Evolutionary conservation across 2,888 invertebrate genomes (phyloP), one percentile per base, ranked within the genome.

Genomic region (Ligdia adustata): DNA sequence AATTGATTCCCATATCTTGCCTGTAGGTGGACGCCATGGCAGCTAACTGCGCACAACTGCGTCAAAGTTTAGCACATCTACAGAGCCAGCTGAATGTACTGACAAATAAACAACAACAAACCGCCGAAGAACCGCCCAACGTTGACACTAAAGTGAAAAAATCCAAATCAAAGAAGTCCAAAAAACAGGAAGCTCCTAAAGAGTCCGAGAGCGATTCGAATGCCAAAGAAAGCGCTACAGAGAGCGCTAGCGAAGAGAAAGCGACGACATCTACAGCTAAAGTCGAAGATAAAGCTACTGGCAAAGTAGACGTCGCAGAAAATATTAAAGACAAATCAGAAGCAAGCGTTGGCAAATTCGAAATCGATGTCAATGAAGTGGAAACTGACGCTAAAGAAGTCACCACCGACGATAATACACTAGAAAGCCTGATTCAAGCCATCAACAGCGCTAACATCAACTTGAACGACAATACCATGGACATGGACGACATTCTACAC

Each of bases 11-110:
- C n/a, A n/a, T n/a, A 18, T 38, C 1, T 33, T 18, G 9, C 28
- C 59, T 52, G 3, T 57, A 92, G 91, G 91, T 92, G 43, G 93
- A 93, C 52, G 83, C 91, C 3, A 92, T 93, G 92, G 88, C 91
- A 0, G 91, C 91, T 0, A 92, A 91, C 62, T 93, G 93, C 60
- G 91, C 90, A 0, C 92, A 92, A 51, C 72, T 93, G 0, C 90
- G 92, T 41, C 90, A 92, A 63, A 92, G 92, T 12, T 72, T 93
- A n/a, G 91, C 91, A 1, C 91, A 92, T 52, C 70, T 93, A 5
- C 92, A 93, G 55, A 90, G 78, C 29, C 92, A 93, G 68, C 75
- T 93, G 52, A 91, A 91, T 55, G 82, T 80, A 0, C 66, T 91
- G 6, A 86, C 88, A 1, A 82, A 66, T 35, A 77, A 76, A 52